A percentile compares a stretch with the other conserved stretches of the same genome.
phyloP scores from a whole-genome alignment of 1,140 invertebrate genomes.

The Apocrypta bakeri region DNA sequence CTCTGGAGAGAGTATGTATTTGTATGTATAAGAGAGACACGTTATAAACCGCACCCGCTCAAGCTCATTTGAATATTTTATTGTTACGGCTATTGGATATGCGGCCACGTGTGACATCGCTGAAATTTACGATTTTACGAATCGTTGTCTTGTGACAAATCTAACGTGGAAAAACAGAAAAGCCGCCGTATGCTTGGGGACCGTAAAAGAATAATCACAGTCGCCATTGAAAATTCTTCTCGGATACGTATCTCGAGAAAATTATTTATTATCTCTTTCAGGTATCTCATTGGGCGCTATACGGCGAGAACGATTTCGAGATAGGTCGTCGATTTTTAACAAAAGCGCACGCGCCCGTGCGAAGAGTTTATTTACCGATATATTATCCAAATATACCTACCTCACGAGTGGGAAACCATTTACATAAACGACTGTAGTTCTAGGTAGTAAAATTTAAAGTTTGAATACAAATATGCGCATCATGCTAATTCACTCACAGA shows the following conservation, averaged over 20 bases:
- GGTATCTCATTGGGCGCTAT: background rate
- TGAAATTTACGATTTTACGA: slow-evolving; percentile 55
- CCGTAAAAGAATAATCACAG: slow-evolving; percentile 9
- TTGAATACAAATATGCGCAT: background rate
- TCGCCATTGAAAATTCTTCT: background rate
- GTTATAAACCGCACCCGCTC: slow-evolving; percentile 39
- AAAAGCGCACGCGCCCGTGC: background rate
- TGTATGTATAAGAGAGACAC: background rate
- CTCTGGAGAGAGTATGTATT: background rate
- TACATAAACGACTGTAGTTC: background rate
- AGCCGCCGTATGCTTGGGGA: background rate
- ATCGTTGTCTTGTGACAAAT: slow-evolving; percentile 32
- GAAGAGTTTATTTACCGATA: background rate
- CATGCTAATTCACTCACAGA: background rate
- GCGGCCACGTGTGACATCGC: slow-evolving; percentile 42
- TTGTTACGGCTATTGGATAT: slow-evolving; percentile 59
- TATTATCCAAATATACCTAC: background rate
- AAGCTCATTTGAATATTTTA: slow-evolving; percentile 65
- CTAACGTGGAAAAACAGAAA: background rate
- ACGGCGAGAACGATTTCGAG: background rate
- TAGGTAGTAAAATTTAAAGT: background rate
- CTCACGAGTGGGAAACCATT: background rate
- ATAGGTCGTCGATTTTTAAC: background rate
- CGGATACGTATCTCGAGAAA: background rate
- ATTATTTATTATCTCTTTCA: background rate